Conservation (phyloP, 2,888 invertebrate species). For the Ichneumoninae sp. region DNA sequence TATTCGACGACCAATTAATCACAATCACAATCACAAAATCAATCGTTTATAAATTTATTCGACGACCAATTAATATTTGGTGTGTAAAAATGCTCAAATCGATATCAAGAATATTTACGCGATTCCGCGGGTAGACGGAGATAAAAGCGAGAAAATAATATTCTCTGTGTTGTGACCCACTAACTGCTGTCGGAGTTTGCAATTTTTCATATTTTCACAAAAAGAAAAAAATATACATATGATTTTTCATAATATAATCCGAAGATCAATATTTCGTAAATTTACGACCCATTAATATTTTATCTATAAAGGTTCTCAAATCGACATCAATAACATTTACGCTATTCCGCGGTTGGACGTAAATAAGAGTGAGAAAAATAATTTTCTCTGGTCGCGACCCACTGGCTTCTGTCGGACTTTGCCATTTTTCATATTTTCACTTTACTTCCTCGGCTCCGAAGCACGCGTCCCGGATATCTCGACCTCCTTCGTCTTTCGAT, state of each 20-base stretch:
- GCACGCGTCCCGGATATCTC: background rate
- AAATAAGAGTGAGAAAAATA: background rate
- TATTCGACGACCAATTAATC: background rate
- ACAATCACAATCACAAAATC: background rate
- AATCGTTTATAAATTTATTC: no score
- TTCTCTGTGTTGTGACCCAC: no score
- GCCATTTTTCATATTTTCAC: conserved; percentile 2
- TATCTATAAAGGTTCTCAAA: background rate
- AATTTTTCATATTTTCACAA: no score
- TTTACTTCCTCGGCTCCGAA: background rate
- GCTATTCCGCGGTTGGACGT: background rate
- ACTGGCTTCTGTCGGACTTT: background rate
- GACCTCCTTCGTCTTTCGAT: background rate
- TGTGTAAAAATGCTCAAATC: no score
- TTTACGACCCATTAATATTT: background rate
- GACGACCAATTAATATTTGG: no score
- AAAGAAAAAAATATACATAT: no score
- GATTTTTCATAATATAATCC: background rate
- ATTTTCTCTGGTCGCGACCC: background rate
- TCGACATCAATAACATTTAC: background rate
- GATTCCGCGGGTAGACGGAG: no score
- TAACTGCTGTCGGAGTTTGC: no score
- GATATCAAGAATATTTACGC: no score
- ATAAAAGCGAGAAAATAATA: no score
- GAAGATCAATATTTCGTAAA: background rate